phyloP scores from a whole-genome alignment of 2,888 invertebrate genomes.

The Eilema depressum region DNA sequence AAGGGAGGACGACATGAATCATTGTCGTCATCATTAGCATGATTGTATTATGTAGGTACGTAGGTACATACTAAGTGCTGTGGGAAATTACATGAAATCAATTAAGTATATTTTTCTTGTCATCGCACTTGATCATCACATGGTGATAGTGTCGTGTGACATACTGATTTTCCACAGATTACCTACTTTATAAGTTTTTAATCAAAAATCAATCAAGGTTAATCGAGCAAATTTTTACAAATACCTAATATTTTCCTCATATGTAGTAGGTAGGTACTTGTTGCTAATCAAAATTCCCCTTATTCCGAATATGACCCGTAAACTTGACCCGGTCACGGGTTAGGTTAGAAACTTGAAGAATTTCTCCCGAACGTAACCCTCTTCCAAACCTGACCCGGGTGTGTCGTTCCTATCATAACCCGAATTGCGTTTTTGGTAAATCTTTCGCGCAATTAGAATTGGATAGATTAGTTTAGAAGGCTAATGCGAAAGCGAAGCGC shows the following conservation, averaged over 20 bases:
- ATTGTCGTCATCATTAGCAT: neutral
- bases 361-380: too few species aligned
- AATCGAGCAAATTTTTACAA: neutral
- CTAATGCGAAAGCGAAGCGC: too few species aligned
- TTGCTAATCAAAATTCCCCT: slow-evolving; percentile 1
- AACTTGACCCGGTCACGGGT: too few species aligned
- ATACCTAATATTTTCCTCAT: neutral
- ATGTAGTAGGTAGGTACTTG: too few species aligned
- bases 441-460: too few species aligned
- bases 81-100: slow-evolving; percentile 1
- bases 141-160: neutral
- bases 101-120: neutral
- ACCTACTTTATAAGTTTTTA: slow-evolving; percentile 6
- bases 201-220: slow-evolving; percentile 1
- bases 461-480: too few species aligned
- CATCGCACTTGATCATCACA: neutral
- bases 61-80: neutral
- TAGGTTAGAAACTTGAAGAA: too few species aligned
- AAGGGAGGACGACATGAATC: too few species aligned
- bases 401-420: too few species aligned
- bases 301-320: too few species aligned
- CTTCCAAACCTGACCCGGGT: too few species aligned
- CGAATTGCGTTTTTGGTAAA: too few species aligned
- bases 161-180: neutral
- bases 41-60: neutral